Percentiles rank a stretch among this genome's conserved stretches.
Evolutionary conservation across 2,888 invertebrate genomes (phyloP).

Genomic region (Sesia bembeciformis): DNA sequence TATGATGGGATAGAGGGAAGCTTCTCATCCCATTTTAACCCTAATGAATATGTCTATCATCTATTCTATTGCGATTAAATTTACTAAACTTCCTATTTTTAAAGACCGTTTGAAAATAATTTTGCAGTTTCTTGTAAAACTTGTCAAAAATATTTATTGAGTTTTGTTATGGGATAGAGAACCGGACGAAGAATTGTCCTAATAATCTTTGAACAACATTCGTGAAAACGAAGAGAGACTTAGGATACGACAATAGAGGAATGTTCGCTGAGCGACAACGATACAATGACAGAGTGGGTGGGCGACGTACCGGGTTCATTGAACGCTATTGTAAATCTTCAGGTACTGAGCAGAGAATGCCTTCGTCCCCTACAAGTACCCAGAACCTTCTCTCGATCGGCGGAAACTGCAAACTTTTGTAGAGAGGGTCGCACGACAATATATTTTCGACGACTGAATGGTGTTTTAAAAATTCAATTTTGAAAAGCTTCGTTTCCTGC

Average conservation of each 20-base stretch:
- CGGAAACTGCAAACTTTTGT: constrained; percentile 26
- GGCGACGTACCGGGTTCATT: constrained; percentile 57
- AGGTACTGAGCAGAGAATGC: constrained; percentile 40
- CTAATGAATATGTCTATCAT: no score
- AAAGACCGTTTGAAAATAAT: no score
- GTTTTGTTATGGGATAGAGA: no score
- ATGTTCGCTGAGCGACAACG: constrained; percentile 39
- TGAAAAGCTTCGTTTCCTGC: constrained; percentile 29
- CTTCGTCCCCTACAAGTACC: constrained; percentile 24
- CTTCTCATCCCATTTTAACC: no score
- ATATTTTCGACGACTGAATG: constrained; percentile 35
- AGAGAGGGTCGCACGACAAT: constrained; percentile 22
- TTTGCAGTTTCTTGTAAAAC: no score
- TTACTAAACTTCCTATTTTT: no score
- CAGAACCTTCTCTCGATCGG: constrained; percentile 18
- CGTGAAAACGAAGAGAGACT: no score
- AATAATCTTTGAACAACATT: no score
- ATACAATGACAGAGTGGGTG: constrained; percentile 54
- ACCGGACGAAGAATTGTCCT: no score
- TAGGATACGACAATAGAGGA: constrained; percentile 50
- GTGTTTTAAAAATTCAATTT: constrained; percentile 35
- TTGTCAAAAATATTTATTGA: no score
- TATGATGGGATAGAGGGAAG: no score
- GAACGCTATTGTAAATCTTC: constrained; percentile 61
- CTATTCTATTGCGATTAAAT: no score